These are phyloP conservation scores for Panthera leo DNA, from an alignment of 2,113 vertebrate species.

Conservation along the genomic window DNA sequence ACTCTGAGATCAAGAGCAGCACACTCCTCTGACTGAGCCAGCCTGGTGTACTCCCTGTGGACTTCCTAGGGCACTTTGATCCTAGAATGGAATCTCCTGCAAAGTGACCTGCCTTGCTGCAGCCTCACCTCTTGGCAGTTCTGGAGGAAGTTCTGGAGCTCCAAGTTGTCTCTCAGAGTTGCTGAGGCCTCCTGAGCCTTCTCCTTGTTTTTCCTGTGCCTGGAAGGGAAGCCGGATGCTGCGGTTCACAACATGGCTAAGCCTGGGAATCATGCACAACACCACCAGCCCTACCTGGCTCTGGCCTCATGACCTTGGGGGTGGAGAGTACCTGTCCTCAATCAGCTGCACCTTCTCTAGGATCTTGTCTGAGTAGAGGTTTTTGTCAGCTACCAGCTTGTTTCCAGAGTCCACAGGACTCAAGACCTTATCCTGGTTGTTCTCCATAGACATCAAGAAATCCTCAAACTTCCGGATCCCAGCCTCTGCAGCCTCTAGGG, in stretches of 20 bases:
- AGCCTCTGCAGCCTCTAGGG: slow-evolving; percentile 90
- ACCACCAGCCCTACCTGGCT: not conserved
- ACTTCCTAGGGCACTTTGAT: not conserved
- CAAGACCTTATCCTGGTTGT: slow-evolving; percentile 91
- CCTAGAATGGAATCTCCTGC: not conserved
- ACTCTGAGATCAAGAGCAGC: not conserved
- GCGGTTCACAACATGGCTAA: not conserved
- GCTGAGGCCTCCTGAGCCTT: slow-evolving; percentile 87
- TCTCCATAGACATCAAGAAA: slow-evolving; percentile 90
- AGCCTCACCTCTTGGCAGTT: slow-evolving; percentile 94
- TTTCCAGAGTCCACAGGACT: slow-evolving; percentile 86
- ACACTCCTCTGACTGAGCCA: not conserved
- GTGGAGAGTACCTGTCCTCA: slow-evolving; percentile 87
- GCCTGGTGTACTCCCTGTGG: not conserved
- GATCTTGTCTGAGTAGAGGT: slow-evolving; percentile 91
- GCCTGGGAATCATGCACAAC: accelerated
- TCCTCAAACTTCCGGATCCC: slow-evolving; percentile 94
- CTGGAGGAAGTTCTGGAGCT: slow-evolving; percentile 95
- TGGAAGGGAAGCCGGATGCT: slow-evolving; percentile 70
- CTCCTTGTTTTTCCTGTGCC: slow-evolving; percentile 84
- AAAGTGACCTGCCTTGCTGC: accelerated
- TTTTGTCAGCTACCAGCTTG: slow-evolving; percentile 89
- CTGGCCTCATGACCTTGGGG: not conserved
- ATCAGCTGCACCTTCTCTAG: slow-evolving; percentile 91
- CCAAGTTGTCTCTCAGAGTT: slow-evolving; percentile 92